Percentiles rank a stretch among this genome's conserved stretches.
Evolutionary conservation across 2,888 invertebrate species (phyloP).

Genomic region (Leptogaster cylindrica): DNA sequence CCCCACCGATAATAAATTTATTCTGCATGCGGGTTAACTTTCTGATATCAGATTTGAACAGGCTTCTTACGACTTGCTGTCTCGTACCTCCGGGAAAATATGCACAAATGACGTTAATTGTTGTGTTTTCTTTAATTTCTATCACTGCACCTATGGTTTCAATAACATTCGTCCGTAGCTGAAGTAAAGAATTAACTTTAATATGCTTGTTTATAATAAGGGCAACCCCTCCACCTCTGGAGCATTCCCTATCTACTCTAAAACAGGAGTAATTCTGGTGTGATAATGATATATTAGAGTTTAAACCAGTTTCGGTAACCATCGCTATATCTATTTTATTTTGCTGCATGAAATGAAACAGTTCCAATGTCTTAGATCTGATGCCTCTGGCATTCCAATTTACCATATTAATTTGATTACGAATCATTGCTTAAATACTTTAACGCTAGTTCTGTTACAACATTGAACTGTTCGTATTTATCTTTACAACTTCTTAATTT

Average conservation of each 20-base stretch:
- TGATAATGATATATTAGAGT: too few relatives aligned
- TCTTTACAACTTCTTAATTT: too few relatives aligned
- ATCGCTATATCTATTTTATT: neutral
- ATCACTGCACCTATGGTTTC: neutral
- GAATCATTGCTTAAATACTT: too few relatives aligned
- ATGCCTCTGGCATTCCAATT: too few relatives aligned
- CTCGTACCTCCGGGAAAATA: neutral
- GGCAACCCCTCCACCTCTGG: neutral
- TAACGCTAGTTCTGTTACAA: too few relatives aligned
- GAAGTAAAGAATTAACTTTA: neutral
- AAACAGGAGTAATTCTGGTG: neutral
- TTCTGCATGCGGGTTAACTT: neutral
- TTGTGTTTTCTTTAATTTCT: too few relatives aligned
- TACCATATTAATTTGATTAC: too few relatives aligned
- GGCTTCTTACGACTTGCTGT: neutral
- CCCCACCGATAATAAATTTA: slow-evolving; percentile 2
- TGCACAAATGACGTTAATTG: too few relatives aligned
- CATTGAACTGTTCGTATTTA: too few relatives aligned
- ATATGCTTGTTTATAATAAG: neutral
- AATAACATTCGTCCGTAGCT: neutral
- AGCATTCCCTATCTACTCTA: neutral
- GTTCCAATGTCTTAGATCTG: neutral
- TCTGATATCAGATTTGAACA: neutral
- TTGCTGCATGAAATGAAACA: neutral
- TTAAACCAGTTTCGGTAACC: neutral